Percentiles rank a stretch among this genome's conserved stretches.
phyloP scores from a whole-genome alignment of 2,797 vertebrate genomes.

The Sebastes oblongus region DNA sequence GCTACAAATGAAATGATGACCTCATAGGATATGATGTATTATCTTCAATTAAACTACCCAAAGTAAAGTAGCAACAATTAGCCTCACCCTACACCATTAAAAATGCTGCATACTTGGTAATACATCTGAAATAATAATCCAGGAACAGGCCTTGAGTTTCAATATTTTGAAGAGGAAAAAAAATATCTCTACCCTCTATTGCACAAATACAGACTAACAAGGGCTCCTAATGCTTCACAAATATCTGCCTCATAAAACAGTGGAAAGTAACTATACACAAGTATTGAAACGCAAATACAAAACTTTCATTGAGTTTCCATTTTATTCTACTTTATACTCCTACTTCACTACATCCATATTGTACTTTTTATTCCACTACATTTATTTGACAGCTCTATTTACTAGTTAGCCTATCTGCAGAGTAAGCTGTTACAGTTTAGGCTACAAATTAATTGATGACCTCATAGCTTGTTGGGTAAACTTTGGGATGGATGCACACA shows the following conservation, averaged over 20 bases:
- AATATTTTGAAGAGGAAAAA: neutral
- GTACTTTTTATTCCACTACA: too few relatives aligned
- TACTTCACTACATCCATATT: too few relatives aligned
- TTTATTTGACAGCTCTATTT: neutral
- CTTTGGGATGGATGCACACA: constrained; percentile 62
- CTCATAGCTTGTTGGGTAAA: constrained; percentile 72
- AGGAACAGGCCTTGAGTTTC: neutral
- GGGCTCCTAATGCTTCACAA: neutral
- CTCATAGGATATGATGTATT: neutral
- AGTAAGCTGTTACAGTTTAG: neutral
- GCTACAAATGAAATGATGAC: neutral
- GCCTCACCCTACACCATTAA: neutral
- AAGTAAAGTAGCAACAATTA: neutral
- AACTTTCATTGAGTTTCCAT: too few relatives aligned
- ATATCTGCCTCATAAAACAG: neutral
- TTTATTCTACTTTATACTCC: too few relatives aligned
- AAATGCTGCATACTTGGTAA: neutral
- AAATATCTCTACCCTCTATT: neutral
- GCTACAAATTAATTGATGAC: neutral
- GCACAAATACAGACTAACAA: neutral
- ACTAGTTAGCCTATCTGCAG: too few relatives aligned
- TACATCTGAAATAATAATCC: neutral
- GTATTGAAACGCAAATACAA: neutral
- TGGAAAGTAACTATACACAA: neutral
- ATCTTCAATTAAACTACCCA: neutral